Conservation (phyloP, 2,888 invertebrate genomes). For the Drosophila koepferae region DNA sequence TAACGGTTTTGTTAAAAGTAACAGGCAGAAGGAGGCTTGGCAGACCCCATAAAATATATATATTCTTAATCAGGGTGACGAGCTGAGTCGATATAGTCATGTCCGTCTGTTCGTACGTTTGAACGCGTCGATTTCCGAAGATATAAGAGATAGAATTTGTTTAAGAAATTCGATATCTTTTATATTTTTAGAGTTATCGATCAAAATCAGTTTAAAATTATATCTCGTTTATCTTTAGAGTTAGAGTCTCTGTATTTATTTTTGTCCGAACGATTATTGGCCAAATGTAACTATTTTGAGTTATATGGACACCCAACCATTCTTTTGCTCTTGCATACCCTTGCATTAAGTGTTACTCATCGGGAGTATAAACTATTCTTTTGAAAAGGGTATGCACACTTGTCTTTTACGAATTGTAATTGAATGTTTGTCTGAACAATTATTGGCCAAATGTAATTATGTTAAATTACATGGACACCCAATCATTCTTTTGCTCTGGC, state of each 20-base stretch:
- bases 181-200: no score
- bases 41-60: no score
- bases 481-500: conserved; percentile 72
- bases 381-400: conserved; percentile 19
- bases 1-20: no score
- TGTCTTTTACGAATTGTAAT: not conserved
- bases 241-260: not conserved
- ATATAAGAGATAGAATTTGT: no score
- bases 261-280: conserved; percentile 76
- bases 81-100: no score
- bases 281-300: conserved; percentile 71
- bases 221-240: no score
- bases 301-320: conserved; percentile 79
- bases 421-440: conserved; percentile 59
- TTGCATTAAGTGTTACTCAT: conserved; percentile 16
- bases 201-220: no score
- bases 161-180: no score
- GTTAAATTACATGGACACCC: conserved; percentile 78
- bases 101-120: no score
- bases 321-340: conserved; percentile 66
- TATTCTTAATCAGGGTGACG: no score
- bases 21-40: no score
- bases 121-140: no score
- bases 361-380: conserved; percentile 4
- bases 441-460: conserved; percentile 79